These are phyloP conservation scores for Trichoplusia ni DNA, from an alignment of 1,140 invertebrate genomes.

Conservation along the genomic window DNA sequence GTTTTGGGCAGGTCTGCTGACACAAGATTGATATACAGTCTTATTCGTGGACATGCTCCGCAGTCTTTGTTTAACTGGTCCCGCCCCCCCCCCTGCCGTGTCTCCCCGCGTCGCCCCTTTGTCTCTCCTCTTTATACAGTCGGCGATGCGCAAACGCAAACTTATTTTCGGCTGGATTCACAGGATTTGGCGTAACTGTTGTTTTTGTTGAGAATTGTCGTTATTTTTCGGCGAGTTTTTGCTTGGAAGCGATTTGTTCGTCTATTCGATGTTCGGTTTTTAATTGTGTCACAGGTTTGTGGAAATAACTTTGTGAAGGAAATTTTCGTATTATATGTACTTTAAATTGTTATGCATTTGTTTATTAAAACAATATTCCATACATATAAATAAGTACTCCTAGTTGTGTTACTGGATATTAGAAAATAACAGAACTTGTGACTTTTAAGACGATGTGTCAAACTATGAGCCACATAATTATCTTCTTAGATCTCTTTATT, in stretches of 20 bases:
- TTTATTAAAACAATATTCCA: too few species aligned
- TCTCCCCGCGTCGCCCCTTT: conserved; percentile 57
- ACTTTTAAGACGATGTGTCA: too few species aligned
- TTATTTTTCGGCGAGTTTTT: conserved; percentile 50
- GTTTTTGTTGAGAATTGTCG: conserved; percentile 52
- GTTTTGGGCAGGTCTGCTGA: conserved; percentile 77
- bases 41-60: conserved; percentile 72
- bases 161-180: conserved; percentile 67
- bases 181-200: conserved; percentile 47
- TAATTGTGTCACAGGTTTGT: background rate
- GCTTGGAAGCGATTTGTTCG: conserved; percentile 26
- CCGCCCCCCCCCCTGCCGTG: conserved; percentile 39
- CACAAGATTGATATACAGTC: conserved; percentile 79
- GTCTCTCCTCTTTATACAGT: conserved; percentile 72
- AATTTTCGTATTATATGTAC: too few species aligned
- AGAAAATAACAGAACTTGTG: too few species aligned
- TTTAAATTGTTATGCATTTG: too few species aligned
- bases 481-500: too few species aligned
- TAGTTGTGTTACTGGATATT: too few species aligned
- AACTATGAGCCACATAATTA: too few species aligned
- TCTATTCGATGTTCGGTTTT: conserved; percentile 1
- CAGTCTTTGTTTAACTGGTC: conserved; percentile 77
- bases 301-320: too few species aligned
- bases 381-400: too few species aligned
- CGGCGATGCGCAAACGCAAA: conserved; percentile 56